Evolutionary conservation across 2,797 vertebrate genomes (phyloP), one percentile per base, ranked within the genome.

Genomic region (Myotis myotis): DNA sequence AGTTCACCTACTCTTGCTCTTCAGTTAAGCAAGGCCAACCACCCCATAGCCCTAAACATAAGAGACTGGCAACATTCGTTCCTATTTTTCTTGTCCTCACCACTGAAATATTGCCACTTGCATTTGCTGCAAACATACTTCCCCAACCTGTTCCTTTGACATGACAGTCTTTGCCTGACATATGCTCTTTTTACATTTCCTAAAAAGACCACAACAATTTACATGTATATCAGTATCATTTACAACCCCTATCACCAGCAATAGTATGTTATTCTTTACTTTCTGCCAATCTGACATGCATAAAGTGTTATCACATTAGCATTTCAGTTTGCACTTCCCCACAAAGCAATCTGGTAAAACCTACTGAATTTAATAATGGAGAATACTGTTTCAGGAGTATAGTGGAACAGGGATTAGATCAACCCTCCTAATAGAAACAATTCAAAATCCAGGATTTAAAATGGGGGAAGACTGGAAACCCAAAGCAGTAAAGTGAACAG

Each of bases 241-340:
- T 74, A 83, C 23, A 91, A 66, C 23, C 49, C 30, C 0, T 15
- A 28, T 76, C 30, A 90, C 20, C 72, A 74, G 8, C 28, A 76
- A 87, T 5, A 12, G 8, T 81, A 49, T 30, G 53, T 68, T 92
- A 60, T 49, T 68, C 72, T 91, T 55, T 92, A 55, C 64, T 84
- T 94, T 87, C 83, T 95, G 79, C 64, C 93, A 82, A 60, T 41
- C 70, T 57, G 87, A 96, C 71, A n/a, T 19, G 17, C 68, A 53
- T 47, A 33, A 93, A 94, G 28, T 55, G 66, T 51, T 93, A 87
- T 41, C 23, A 1, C 41, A 57, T 62, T 92, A 92, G 85, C 55
- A 93, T 20, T 68, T 86, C 33, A 71, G 88, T 70, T 10, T 95
- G 17, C 41, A 91, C 86, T 94, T 96, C 68, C 92, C 75, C 92